Percentiles rank a stretch among this genome's conserved stretches.
Evolutionary conservation across 1,140 invertebrate species (phyloP).

Genomic region (Parapsyche elsis): DNA sequence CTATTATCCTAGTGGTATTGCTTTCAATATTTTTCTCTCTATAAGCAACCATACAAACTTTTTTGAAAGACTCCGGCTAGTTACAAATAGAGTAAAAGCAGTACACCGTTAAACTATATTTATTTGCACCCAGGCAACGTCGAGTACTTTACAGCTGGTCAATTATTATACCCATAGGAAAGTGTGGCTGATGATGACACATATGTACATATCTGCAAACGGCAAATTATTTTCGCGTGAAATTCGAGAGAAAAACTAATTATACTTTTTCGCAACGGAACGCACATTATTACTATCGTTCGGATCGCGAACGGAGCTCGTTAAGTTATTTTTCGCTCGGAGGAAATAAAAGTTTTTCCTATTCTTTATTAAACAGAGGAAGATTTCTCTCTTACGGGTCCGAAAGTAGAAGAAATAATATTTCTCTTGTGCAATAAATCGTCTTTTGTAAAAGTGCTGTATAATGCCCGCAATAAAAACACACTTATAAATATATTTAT

Average conservation of each 20-base stretch:
- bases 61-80: too few relatives aligned
- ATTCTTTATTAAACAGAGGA: constrained; percentile 26
- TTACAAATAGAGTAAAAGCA: too few relatives aligned
- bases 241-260: constrained; percentile 27
- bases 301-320: too few relatives aligned
- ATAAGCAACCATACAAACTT: too few relatives aligned
- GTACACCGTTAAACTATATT: too few relatives aligned
- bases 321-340: constrained; percentile 18
- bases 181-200: too few relatives aligned
- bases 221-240: constrained; percentile 1
- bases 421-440: constrained; percentile 18
- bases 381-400: constrained; percentile 8
- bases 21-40: too few relatives aligned
- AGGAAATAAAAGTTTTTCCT: constrained; percentile 24
- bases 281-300: constrained; percentile 6
- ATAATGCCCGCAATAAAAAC: constrained; percentile 27
- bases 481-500: neutral
- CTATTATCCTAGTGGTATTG: too few relatives aligned
- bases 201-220: neutral
- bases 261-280: constrained; percentile 26
- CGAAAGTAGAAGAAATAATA: neutral
- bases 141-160: too few relatives aligned
- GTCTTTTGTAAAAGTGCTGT: constrained; percentile 26
- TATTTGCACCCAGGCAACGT: too few relatives aligned
- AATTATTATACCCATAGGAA: too few relatives aligned